Percentiles rank a stretch among this genome's conserved stretches.
phyloP scores from a whole-genome alignment of 2,797 vertebrate species.

The Tympanoctomys barrerae region DNA sequence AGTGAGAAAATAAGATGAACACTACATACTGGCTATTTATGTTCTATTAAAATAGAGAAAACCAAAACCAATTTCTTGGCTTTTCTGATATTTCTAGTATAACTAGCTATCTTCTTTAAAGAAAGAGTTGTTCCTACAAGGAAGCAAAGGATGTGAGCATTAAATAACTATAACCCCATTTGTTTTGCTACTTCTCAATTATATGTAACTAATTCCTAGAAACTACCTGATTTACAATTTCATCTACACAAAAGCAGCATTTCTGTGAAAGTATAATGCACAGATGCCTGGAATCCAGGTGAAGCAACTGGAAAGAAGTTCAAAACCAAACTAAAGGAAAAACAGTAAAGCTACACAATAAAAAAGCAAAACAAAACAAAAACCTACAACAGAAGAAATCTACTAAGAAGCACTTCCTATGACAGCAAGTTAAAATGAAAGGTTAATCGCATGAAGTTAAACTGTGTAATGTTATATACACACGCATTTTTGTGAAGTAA shows the following conservation, averaged over 20 bases:
- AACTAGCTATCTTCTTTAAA: not conserved
- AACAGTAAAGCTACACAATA: not conserved
- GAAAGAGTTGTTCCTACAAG: not conserved
- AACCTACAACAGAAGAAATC: not conserved
- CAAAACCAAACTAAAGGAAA: not conserved
- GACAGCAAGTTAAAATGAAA: not conserved
- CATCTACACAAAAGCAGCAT: not conserved
- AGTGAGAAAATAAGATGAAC: not conserved
- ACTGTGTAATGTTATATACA: not conserved
- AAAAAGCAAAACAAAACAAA: not conserved
- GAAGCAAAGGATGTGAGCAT: not conserved
- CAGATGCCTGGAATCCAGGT: not conserved
- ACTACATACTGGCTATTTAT: not conserved
- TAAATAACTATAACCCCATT: not conserved
- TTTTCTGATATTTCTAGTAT: not conserved
- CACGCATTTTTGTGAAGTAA: not conserved
- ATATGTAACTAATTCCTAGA: not conserved
- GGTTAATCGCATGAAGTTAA: not conserved
- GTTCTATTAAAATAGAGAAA: not conserved
- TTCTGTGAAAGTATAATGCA: not conserved
- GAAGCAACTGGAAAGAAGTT: not conserved
- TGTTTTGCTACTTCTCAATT: not conserved
- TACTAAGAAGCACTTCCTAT: not conserved
- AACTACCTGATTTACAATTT: not conserved
- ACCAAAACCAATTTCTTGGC: not conserved